Evolutionary conservation across 2,113 vertebrate species (phyloP).

Genomic region (Mormoops blainvillei): DNA sequence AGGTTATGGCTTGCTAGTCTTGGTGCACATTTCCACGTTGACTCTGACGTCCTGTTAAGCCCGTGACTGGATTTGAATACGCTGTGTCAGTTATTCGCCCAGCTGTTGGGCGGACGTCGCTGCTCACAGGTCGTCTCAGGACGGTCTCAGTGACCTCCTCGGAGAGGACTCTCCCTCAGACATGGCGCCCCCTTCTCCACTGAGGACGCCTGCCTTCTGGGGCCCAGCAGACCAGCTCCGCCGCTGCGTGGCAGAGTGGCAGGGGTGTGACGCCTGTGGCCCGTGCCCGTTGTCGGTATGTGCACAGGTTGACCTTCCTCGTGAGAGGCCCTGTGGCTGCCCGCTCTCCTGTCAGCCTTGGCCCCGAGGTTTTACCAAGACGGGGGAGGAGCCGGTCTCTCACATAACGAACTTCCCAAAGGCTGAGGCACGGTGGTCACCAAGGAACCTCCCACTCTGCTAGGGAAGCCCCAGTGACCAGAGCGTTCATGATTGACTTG

Average conservation of each 20-base stretch:
- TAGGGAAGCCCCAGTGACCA: background rate
- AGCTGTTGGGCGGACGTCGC: rapidly evolving
- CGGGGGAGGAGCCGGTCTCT: rapidly evolving
- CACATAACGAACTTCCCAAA: rapidly evolving
- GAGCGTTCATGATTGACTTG: constrained; percentile 55
- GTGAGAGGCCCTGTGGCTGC: background rate
- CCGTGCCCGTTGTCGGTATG: rapidly evolving
- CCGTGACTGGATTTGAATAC: background rate
- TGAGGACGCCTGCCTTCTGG: rapidly evolving
- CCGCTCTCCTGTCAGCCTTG: background rate
- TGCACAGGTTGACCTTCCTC: rapidly evolving
- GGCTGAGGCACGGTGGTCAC: background rate
- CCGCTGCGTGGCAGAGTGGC: too few relatives aligned
- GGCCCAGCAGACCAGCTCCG: rapidly evolving
- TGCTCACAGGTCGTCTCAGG: background rate
- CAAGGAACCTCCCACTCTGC: background rate
- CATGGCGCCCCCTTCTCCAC: rapidly evolving
- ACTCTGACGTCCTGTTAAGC: too few relatives aligned
- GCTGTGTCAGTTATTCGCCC: rapidly evolving
- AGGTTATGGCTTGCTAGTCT: rapidly evolving
- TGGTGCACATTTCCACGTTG: rapidly evolving
- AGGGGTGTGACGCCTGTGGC: rapidly evolving
- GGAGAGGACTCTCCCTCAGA: background rate
- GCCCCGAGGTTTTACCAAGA: background rate
- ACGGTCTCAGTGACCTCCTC: background rate